Evolutionary conservation across 2,888 invertebrate genomes (phyloP).

Genomic region (Pherbina coryleti): DNA sequence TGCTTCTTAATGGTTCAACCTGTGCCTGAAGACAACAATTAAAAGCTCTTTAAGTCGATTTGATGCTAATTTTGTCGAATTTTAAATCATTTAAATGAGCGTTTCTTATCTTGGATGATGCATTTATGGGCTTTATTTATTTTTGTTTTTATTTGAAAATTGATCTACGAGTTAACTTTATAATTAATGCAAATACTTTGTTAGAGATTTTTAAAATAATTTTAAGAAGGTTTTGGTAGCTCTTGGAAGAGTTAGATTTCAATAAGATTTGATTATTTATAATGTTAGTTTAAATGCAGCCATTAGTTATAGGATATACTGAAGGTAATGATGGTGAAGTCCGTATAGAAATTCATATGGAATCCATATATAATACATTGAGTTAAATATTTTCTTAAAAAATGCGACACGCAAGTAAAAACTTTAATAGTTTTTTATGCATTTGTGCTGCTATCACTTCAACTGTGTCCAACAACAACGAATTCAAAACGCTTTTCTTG

Average conservation of each 20-base stretch:
- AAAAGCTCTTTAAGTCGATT: neutral
- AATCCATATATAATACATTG: too few relatives aligned
- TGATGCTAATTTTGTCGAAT: neutral
- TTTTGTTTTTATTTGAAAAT: neutral
- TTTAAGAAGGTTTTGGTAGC: neutral
- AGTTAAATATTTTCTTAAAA: too few relatives aligned
- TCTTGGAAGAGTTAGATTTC: neutral
- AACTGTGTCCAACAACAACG: too few relatives aligned
- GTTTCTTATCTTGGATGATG: neutral
- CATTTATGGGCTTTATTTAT: neutral
- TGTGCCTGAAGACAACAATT: neutral
- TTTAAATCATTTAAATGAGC: conserved; percentile 12
- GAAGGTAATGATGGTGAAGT: too few relatives aligned
- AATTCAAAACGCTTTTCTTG: too few relatives aligned
- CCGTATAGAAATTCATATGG: too few relatives aligned
- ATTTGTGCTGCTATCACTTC: too few relatives aligned
- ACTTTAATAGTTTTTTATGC: too few relatives aligned
- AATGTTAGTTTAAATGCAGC: too few relatives aligned
- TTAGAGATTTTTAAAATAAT: neutral
- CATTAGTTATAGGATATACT: too few relatives aligned
- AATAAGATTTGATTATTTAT: neutral
- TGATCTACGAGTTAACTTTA: neutral
- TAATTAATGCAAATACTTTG: neutral
- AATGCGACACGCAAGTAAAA: too few relatives aligned
- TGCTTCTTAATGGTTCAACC: neutral